Base-by-base conservation (phyloP, 2,797 vertebrate genomes). In the Coregonus sp. region DNA sequence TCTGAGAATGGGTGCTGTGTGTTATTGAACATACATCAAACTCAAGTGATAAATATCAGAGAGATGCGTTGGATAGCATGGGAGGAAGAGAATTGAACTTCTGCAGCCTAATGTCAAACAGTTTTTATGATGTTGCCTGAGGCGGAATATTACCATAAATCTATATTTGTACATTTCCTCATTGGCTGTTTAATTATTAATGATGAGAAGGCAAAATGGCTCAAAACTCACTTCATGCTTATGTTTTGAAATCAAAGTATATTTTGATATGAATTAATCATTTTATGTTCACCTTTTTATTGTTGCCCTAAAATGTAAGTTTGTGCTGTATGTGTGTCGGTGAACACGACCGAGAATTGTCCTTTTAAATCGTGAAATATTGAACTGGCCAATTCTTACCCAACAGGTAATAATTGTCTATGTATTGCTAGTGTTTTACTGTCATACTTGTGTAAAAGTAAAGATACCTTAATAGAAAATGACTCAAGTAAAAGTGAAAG, bases 1-100 rank as follows among this genome's bases (percentile, higher is more conserved):
- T 79, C 66, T 75, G 74, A 84, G 85, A 87, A 89, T 84, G 85
- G 74, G 82, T 85, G 81, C 85, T 90, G 79, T 75, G 76, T 86
- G 81, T 82, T 73, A 79, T 79, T 86, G 75, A 85, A 79, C 71
- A 81, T 47, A 70, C 47, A 72, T 82, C 2, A 75, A 81, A 81
- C 51, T 72, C 20, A 67, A 80, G 77, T 80, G 72, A 63, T 12
- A 47, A 20, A 47, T 20, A 33, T 29, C 71, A 52, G 6, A 54
- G 29, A 59, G 31, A 77, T 63, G 15, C 79, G 73, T 56, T 29
- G 56, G n/a, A n/a, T 74, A 14, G n/a, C 11, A 16, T 9, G 20
- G 72, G 54, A 4, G 54, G 9, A 61, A 40, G 54, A 40, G 9
- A 40, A 29, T 25, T 11, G 9, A 47, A 47, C 40, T 47, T 47